Evolutionary conservation across 1,140 invertebrate genomes (phyloP).

Genomic region (Nephotettix cincticeps): DNA sequence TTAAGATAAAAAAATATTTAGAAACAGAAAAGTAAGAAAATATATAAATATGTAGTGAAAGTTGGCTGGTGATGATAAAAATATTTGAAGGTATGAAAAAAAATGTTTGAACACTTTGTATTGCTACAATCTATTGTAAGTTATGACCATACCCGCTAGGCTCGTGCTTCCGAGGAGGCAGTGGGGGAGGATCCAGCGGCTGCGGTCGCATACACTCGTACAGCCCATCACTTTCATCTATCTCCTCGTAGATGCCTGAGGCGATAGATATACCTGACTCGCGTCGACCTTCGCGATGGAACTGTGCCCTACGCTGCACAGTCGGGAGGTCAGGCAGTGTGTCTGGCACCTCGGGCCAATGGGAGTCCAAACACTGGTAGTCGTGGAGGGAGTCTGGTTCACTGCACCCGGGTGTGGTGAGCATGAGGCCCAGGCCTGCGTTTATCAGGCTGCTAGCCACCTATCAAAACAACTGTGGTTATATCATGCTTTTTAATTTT

Average conservation of each 20-base stretch:
- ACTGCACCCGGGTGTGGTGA: slow-evolving; percentile 48
- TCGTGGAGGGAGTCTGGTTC: slow-evolving; percentile 43
- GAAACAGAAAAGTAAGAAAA: too few species aligned
- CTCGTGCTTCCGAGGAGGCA: slow-evolving; percentile 47
- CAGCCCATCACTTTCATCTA: slow-evolving; percentile 38
- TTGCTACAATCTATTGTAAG: too few species aligned
- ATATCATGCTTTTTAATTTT: too few species aligned
- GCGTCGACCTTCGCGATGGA: slow-evolving; percentile 43
- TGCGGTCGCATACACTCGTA: slow-evolving; percentile 23
- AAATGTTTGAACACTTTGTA: too few species aligned
- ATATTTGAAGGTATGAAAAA: too few species aligned
- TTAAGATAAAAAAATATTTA: too few species aligned
- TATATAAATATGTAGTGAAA: too few species aligned
- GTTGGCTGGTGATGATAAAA: too few species aligned
- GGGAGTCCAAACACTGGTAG: slow-evolving; percentile 28
- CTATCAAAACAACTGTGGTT: too few species aligned
- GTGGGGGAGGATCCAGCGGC: slow-evolving; percentile 44
- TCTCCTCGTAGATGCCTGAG: slow-evolving; percentile 53
- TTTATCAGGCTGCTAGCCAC: slow-evolving; percentile 44
- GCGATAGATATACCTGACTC: slow-evolving; percentile 52
- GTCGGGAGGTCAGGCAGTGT: slow-evolving; percentile 42
- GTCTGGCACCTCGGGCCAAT: slow-evolving; percentile 8
- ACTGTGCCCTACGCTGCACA: slow-evolving; percentile 28
- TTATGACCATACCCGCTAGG: slow-evolving; percentile 1
- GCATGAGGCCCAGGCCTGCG: slow-evolving; percentile 46